Base-by-base conservation (phyloP, 1,140 invertebrate species). In the Conopomorpha cramerella region DNA sequence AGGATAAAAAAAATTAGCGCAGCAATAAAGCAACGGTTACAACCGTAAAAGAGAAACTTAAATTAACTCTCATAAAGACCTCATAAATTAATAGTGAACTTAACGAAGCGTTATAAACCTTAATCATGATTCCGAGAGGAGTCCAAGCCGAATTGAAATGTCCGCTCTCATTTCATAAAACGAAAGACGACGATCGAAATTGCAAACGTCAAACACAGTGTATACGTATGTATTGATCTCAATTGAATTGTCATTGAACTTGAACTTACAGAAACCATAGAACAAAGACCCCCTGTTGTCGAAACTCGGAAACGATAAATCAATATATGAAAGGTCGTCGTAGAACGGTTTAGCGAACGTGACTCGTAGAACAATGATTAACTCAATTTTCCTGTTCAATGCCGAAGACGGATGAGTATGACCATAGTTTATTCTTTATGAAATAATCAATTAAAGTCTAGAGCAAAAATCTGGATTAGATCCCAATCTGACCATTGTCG, bases 391-490 rank as follows among this genome's bases (percentile, higher is more conserved):
- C 52, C 41, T 51, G 34, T 51, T 49, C 31, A 31, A 30, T 49
- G 35, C 42, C 38, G 35, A 27, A 30, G 40, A 46, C 50, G 49
- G 46, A 64, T 50, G 55, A 58, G 50, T 58, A 55, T 62, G 65
- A 66, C 54, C 57, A 67, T 49, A 57, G 56, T 44, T 60, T 55
- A 56, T 62, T 62, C 61, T 58, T 63, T 59, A 71, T 55, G 51
- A 59, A 72, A 66, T 66, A 72, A 72, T 72, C 67, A 72, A 67
- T 72, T 65, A 65, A 65, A 54, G 49, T 54, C 58, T 58, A 56
- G 57, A 53, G 46, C 51, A 61, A 32, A 32, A 60, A 73, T 70
- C 55, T 73, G 59, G 59, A 66, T 70, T 61, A 68, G 64, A 72
- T 72, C 29, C 43, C 10, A 65, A 72, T 70, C 67, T 34, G 41